Evolutionary conservation across 2,113 vertebrate species (phyloP), one percentile per base, ranked within the genome.

Genomic region (Microtus pennsylvanicus): DNA sequence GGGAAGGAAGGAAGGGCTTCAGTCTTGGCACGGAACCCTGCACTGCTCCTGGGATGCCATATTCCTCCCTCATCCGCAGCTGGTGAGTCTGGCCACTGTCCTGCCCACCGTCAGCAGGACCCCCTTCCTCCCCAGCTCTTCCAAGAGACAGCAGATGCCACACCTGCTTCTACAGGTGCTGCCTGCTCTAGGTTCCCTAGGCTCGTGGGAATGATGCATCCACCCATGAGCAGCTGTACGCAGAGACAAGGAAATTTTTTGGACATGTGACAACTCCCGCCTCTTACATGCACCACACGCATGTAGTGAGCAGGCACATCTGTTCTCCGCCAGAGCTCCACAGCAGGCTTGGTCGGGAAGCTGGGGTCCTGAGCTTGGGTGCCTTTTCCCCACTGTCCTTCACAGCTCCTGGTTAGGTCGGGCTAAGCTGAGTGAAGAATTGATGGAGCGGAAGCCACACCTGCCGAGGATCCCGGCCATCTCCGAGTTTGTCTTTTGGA

Each of bases 21-120:
- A 1, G 61, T 50, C 69, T 45, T n/a, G 50, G 42, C 28, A 0
- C 0, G 3, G 7, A 17, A 8, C 10, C 45, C 65, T 6, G 0
- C 0, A 10, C 78, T n/a, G 21, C 0, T 13, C 5, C 80, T 35
- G 38, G 4, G 89, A 7, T 2, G 1, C 42, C 28, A 0, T 0
- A 12, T 6, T 26, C 72, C 38, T 16, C 42, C 14, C 24, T 24
- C 26, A 0, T 65, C 26, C 8, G 38, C 6, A n/a, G 42, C 0
- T 6, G 5, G 38, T 12, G 0, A 82, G 2, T 35, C 55, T 21
- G 70, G 65, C 6, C 28, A 0, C 33, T 1, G 7, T 26, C 47
- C 8, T 14, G 5, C 33, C 24, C 7, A 11, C 7, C 5, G 4
- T 55, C 50, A 13, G 8, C 24, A 3, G 38, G 58, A 38, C 1